Evolutionary conservation across 2,113 vertebrate species (phyloP), one percentile per base, ranked within the genome.

Genomic region (Ailurus styani): DNA sequence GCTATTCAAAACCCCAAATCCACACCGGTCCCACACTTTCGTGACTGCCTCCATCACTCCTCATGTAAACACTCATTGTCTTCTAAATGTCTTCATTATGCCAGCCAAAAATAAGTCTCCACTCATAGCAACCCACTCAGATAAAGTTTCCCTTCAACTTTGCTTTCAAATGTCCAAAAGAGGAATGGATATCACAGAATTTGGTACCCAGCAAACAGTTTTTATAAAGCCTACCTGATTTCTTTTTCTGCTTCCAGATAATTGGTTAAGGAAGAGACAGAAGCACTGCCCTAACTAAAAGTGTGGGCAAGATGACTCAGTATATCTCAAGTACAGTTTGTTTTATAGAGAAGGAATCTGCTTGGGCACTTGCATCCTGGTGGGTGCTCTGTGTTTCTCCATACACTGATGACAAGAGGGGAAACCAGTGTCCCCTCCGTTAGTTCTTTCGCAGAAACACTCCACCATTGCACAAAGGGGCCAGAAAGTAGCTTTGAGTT

Each of bases 401-500:
- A 87, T 87, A 84, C 40, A 3, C 14, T 83, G 82, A 79, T 37
- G 37, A 79, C 70, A 96, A 78, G 66, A 31, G 55, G 3, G 60
- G 50, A 93, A 94, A 93, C 62, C 93, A 89, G 27, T 25, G 92
- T 86, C n/a, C 47, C 42, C 55, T 97, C 95, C 94, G 94, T 90
- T 93, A 77, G 45, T 84, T 55, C 27, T 97, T 97, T 93, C 87
- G 91, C 97, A 89, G 45, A 90, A 93, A 95, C 4, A 52, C 50
- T 96, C 89, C 79, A 77, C 40, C 86, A 54, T 64, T 91, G 64
- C 82, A 97, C 87, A 97, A 97, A 97, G 27, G 77, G 64, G 88
- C 95, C 91, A 97, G 97, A 93, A 98, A 98, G 97, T 93, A 40
- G 20, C 92, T 96, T 83, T 83, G 94, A 70, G 96, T 93, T 96